A percentile compares a stretch with the other conserved stretches of the same genome.
Conservation (phyloP, 2,797 vertebrate genomes). For the Notolepis coatsorum region DNA sequence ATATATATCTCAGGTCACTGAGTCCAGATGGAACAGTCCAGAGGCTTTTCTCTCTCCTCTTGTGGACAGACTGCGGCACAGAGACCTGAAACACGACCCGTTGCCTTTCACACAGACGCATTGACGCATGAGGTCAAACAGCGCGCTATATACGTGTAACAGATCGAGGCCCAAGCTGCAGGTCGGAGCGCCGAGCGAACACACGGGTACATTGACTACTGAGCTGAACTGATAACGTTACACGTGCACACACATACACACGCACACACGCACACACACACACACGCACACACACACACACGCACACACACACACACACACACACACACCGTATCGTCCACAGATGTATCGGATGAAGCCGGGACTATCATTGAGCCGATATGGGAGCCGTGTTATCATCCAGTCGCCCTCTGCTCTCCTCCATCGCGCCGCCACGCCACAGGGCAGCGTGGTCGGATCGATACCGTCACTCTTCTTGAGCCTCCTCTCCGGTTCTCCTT, state of each 20-base stretch:
- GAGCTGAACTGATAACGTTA: too few relatives aligned
- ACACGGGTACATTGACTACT: neutral
- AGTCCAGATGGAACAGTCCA: too few relatives aligned
- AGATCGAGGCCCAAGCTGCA: too few relatives aligned
- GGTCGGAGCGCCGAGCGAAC: too few relatives aligned
- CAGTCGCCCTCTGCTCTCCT: conserved; percentile 12
- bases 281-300: conserved; percentile 7
- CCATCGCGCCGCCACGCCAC: conserved; percentile 32
- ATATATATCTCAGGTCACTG: too few relatives aligned
- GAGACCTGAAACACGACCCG: neutral
- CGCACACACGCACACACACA: neutral
- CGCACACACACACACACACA: neutral
- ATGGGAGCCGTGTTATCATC: conserved; percentile 35
- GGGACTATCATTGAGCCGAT: conserved; percentile 16
- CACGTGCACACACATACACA: neutral
- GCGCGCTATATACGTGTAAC: too few relatives aligned
- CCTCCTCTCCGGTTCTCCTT: conserved; percentile 17
- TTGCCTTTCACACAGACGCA: neutral
- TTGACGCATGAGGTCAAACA: too few relatives aligned
- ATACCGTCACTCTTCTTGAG: conserved; percentile 36
- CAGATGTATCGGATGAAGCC: conserved; percentile 34
- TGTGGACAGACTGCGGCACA: too few relatives aligned
- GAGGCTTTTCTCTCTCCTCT: too few relatives aligned
- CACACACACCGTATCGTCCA: conserved; percentile 21
- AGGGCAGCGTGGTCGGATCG: conserved; percentile 27